Base-by-base conservation (phyloP, 2,113 vertebrate species). In the Mustela nigripes region DNA sequence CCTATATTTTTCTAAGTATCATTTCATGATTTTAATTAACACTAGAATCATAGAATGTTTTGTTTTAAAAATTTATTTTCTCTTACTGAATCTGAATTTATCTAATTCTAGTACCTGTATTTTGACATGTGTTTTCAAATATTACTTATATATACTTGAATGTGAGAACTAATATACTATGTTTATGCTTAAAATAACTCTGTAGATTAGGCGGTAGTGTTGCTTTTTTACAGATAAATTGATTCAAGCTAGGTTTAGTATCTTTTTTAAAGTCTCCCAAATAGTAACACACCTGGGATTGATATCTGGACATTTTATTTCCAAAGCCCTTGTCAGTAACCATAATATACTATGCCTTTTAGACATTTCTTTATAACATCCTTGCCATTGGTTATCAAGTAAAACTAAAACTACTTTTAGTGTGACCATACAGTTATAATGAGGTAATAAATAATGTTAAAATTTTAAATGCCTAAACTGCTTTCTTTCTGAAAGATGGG, bases 391-490 rank as follows among this genome's bases (percentile, higher is more conserved):
- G 58, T 71, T 84, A 53, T 86, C n/a, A n/a, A 26, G 36, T 85
- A 48, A 91, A 89, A 89, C 33, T 67, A 50, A 95, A 88, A 58
- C 36, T n/a, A 85, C 62, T 58, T 91, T 80, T 60, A 45, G 9
- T 71, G 36, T 89, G 6, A 93, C 42, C 18, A 63, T 96, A 76
- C 1, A 11, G 81, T 96, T 95, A 63, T 82, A 85, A 92, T 81
- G 89, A 89, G 21, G 4, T 62, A 90, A 56, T 67, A 19, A 69
- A 62, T 87, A 62, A 86, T 86, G 36, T 94, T 97, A 88, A 97
- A 87, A 93, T 24, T 73, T 93, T 84, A 89, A 93, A 19, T 78
- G 58, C 36, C 26, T 86, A 36, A 42, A 83, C 83, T 73, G 42
- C 53, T 93, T 96, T 71, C 28, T 91, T 22, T 63, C 9, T 69